Evolutionary conservation across 2,113 vertebrate genomes (phyloP), one percentile per base, ranked within the genome.

Genomic region (Tympanuchus pallidicinctus): DNA sequence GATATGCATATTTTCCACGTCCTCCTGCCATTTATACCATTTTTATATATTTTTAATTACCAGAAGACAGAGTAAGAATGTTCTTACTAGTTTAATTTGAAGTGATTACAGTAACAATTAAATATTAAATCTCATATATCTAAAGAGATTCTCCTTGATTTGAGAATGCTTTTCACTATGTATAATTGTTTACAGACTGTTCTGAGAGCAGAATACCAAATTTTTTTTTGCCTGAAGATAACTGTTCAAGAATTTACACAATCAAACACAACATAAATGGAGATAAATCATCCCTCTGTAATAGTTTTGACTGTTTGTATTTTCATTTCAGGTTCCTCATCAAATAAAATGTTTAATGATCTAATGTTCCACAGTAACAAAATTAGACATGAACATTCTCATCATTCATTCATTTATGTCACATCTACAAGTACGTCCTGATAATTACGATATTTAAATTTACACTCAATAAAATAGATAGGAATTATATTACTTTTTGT

Each of bases 1-100:
- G 10, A 16, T 50, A 56, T 63, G 8, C 14, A 32, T 0, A 2
- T 21, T 47, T 48, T n/a, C 8, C 2, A 6, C 5, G 21, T 30
- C 14, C 15, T 27, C 27, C 52, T 27, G 25, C 15, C 52, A 54
- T 54, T 54, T 54, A 54, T 54, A 3, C 25, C 28, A 25, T 61
- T 71, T 65, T 19, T 69, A 59, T 87, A 8, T 71, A 43, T 86
- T 70, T 86, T 63, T 67, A 21, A n/a, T 54, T 83, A 14, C 52
- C 8, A 10, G 2, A 7, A 65, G 8, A 13, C 3, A 59, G 15
- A 30, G 4, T 12, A 61, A 65, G 19, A 52, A 63, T 60, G 3
- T 4, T 75, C 2, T 42, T 67, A 38, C 10, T 61, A 56, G 19
- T 86, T 48, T 83, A 4, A 65, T n/a, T 72, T 82, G 27, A 83